Evolutionary conservation across 2,797 vertebrate genomes (phyloP).

Genomic region (Sebastes melanostomus): DNA sequence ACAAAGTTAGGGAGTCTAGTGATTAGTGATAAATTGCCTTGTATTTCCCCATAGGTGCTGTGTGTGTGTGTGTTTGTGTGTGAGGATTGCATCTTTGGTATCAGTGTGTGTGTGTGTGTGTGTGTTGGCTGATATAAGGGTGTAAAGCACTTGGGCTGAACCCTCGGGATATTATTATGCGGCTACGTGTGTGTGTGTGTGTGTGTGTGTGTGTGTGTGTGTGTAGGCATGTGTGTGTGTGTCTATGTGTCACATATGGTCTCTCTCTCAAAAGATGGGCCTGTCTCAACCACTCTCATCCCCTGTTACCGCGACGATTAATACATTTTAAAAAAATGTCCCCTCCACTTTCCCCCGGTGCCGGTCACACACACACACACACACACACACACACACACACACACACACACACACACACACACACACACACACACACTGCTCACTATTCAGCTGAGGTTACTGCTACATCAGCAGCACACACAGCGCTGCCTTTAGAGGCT

Average conservation of each 20-base stretch:
- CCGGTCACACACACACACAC: constrained; percentile 40
- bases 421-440: constrained; percentile 53
- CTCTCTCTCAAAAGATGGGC: constrained; percentile 68
- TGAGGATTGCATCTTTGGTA: constrained; percentile 25
- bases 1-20: constrained; percentile 75
- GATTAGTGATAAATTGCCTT: constrained; percentile 79
- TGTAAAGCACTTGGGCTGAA: constrained; percentile 63
- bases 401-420: constrained; percentile 25
- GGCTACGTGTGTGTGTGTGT: constrained; percentile 20
- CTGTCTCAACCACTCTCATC: constrained; percentile 75
- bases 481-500: constrained; percentile 80
- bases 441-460: constrained; percentile 78
- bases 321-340: constrained; percentile 87
- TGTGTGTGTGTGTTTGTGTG: constrained; percentile 46
- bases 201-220: constrained; percentile 11
- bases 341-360: constrained; percentile 78
- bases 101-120: constrained; percentile 15
- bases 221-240: not conserved
- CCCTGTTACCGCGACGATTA: constrained; percentile 79
- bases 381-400: constrained; percentile 43
- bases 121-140: constrained; percentile 39
- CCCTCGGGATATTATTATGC: constrained; percentile 73
- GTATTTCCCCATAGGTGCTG: constrained; percentile 72
- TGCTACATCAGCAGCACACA: constrained; percentile 84
- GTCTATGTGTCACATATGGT: constrained; percentile 55